Evolutionary conservation across 1,140 invertebrate species (phyloP).

Genomic region (Listronotus bonariensis): DNA sequence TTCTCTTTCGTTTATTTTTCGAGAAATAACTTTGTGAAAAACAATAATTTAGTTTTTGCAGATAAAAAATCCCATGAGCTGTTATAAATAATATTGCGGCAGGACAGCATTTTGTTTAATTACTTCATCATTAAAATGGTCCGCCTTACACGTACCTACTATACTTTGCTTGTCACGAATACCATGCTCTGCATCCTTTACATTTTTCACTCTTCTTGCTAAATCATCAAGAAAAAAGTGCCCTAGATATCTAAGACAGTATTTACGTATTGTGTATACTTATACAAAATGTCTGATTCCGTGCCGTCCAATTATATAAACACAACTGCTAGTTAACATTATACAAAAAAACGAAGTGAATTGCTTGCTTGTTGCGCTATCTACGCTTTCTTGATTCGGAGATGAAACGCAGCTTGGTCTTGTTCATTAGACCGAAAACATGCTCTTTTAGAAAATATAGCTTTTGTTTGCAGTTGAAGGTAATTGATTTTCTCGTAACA

Average conservation of each 20-base stretch:
- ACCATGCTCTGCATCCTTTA: background rate
- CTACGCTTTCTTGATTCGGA: constrained; percentile 33
- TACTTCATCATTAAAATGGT: too few relatives aligned
- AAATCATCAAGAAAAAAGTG: constrained; percentile 5
- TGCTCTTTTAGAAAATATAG: constrained; percentile 27
- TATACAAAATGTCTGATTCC: too few relatives aligned
- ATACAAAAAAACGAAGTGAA: constrained; percentile 14
- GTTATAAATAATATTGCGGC: too few relatives aligned
- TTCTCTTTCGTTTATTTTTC: too few relatives aligned
- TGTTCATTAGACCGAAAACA: constrained; percentile 25
- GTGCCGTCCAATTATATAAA: constrained; percentile 18
- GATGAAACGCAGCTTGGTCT: constrained; percentile 20
- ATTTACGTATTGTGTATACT: too few relatives aligned
- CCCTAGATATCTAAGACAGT: too few relatives aligned
- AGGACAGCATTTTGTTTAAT: too few relatives aligned
- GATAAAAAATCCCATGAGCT: too few relatives aligned
- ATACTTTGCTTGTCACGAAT: too few relatives aligned
- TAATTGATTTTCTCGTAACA: constrained; percentile 18
- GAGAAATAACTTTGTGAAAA: too few relatives aligned
- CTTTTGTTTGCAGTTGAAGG: constrained; percentile 18
- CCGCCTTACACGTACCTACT: too few relatives aligned
- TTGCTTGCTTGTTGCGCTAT: constrained; percentile 19
- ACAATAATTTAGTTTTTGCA: too few relatives aligned
- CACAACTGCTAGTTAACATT: constrained; percentile 13
- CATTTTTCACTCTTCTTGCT: background rate